A percentile compares a stretch with the other conserved stretches of the same genome.
Evolutionary conservation across 92 coral and sea anemone genomes (phyloP).

Genomic region (Zoanthus sansibaricus): DNA sequence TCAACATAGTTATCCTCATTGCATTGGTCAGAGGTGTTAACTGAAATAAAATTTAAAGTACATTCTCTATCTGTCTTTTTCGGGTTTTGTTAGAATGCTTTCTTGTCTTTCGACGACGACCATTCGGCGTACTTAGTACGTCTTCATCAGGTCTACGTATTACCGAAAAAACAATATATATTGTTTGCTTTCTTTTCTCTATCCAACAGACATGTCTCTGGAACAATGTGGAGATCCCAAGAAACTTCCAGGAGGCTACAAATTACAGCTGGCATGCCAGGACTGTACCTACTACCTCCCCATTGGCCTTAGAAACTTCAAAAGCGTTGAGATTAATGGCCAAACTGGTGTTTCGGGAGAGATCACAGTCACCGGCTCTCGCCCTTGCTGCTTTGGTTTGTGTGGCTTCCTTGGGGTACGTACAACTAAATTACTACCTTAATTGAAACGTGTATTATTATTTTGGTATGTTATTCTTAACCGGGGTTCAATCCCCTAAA

Average conservation of each 20-base stretch:
- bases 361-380: slow-evolving; percentile 24
- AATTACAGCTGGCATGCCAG: slow-evolving; percentile 54
- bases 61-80: no score
- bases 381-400: not conserved
- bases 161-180: no score
- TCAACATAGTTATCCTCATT: no score
- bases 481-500: no score
- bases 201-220: slow-evolving; percentile 65
- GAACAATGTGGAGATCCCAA: slow-evolving; percentile 73
- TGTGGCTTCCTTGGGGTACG: slow-evolving; percentile 77
- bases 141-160: no score
- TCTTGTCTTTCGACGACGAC: no score
- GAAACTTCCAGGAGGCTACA: slow-evolving; percentile 86
- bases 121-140: no score
- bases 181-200: not conserved
- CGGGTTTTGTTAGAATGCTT: no score
- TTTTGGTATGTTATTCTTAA: not conserved
- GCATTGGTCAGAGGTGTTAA: no score
- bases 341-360: slow-evolving; percentile 77
- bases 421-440: not conserved
- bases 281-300: slow-evolving; percentile 85
- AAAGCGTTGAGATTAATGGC: slow-evolving; percentile 84
- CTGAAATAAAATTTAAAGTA: no score
- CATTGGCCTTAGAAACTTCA: slow-evolving; percentile 75
- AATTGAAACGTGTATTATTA: not conserved